phyloP scores from a whole-genome alignment of 2,888 invertebrate genomes.

The Aspidiotus rigidus region DNA sequence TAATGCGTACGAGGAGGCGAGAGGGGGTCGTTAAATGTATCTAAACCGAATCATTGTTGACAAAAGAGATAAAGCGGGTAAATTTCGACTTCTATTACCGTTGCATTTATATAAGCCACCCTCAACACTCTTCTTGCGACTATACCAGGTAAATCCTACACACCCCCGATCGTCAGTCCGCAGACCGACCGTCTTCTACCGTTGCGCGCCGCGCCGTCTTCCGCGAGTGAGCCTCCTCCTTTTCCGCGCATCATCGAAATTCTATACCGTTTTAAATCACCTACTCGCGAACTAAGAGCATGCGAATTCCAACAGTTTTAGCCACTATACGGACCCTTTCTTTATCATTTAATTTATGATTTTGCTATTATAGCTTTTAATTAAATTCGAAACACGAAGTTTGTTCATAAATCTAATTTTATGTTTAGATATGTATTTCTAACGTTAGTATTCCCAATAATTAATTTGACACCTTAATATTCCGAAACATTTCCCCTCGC shows the following conservation, averaged over 20 bases:
- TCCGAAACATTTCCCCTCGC: constrained; percentile 28
- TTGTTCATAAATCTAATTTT: constrained; percentile 34
- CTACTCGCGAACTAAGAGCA: constrained; percentile 29
- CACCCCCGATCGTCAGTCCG: neutral
- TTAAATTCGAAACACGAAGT: constrained; percentile 35
- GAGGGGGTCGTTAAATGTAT: constrained; percentile 17
- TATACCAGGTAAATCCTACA: constrained; percentile 26
- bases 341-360: constrained; percentile 34
- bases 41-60: constrained; percentile 33
- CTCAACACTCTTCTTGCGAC: constrained; percentile 28
- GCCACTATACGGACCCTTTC: constrained; percentile 34
- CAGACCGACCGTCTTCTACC: constrained; percentile 8
- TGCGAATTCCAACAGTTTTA: constrained; percentile 33
- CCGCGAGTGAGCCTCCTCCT: neutral
- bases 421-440: constrained; percentile 34
- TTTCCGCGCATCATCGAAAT: constrained; percentile 7
- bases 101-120: constrained; percentile 23
- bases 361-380: constrained; percentile 34
- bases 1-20: neutral
- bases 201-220: neutral
- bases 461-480: constrained; percentile 35
- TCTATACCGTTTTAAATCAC: constrained; percentile 32
- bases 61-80: constrained; percentile 32
- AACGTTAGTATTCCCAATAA: constrained; percentile 34
- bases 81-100: constrained; percentile 28